Conservation (phyloP, 1,140 invertebrate species). For the Gryon sp. region DNA sequence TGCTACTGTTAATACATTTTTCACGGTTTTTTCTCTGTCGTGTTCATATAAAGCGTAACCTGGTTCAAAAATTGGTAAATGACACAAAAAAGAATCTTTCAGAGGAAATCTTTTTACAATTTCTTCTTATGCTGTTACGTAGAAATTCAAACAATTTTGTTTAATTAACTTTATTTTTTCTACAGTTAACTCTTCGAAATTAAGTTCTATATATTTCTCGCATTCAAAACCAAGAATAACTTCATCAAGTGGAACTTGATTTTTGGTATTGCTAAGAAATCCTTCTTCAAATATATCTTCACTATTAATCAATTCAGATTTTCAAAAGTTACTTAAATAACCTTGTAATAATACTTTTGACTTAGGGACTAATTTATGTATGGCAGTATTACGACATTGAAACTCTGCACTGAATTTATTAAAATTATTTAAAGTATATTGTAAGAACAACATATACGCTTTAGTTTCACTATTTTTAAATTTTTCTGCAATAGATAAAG, state of each 20-base stretch:
- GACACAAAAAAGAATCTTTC: conserved; percentile 13
- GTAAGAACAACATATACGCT: conserved; percentile 30
- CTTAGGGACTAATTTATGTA: neutral
- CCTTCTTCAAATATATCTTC: no score
- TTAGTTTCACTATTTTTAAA: no score
- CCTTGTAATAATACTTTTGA: neutral
- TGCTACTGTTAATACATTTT: no score
- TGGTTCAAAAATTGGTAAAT: conserved; percentile 4
- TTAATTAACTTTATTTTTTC: no score
- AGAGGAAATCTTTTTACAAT: conserved; percentile 14
- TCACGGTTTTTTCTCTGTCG: neutral
- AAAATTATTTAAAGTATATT: conserved; percentile 15
- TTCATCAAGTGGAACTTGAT: no score
- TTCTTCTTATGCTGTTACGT: conserved; percentile 6
- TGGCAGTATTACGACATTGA: conserved; percentile 15
- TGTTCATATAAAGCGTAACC: neutral
- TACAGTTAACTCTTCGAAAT: neutral
- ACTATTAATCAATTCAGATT: no score
- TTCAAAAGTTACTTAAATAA: no score
- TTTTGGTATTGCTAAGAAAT: no score
- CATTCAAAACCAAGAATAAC: neutral
- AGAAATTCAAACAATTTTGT: conserved; percentile 27
- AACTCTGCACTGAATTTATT: conserved; percentile 23
- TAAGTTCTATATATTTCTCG: neutral
- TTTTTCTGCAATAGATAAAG: no score